Evolutionary conservation across 2,888 invertebrate species (phyloP).

Genomic region (Atethmia centrago): DNA sequence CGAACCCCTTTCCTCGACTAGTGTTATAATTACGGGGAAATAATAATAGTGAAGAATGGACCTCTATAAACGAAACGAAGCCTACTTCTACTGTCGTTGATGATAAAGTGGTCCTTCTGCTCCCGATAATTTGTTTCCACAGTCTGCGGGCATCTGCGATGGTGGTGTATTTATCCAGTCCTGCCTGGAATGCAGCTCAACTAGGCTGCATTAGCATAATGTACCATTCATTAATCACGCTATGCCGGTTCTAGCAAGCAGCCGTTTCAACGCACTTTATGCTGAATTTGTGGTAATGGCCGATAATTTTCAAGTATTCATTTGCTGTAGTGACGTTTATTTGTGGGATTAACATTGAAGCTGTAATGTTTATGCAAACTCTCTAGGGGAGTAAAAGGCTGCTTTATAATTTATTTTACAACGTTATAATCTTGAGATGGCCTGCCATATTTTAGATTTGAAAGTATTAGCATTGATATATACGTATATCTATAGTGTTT

Average conservation of each 20-base stretch:
- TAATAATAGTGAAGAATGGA: neutral
- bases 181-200: conserved; percentile 69
- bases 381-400: conserved; percentile 32
- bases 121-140: conserved; percentile 14
- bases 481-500: neutral
- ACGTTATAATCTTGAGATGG: conserved; percentile 1
- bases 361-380: conserved; percentile 25
- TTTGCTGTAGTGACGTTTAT: conserved; percentile 59
- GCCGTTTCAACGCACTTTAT: conserved; percentile 60
- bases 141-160: conserved; percentile 48
- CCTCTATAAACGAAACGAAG: neutral
- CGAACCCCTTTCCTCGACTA: neutral
- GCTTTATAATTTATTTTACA: conserved; percentile 19
- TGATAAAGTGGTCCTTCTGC: conserved; percentile 44
- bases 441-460: conserved; percentile 6
- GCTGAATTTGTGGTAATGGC: conserved; percentile 62
- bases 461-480: neutral
- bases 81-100: neutral
- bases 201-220: conserved; percentile 69
- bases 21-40: neutral
- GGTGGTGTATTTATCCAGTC: conserved; percentile 61
- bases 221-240: conserved; percentile 71
- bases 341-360: conserved; percentile 48
- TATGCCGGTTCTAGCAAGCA: conserved; percentile 57
- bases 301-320: conserved; percentile 60